Base-by-base conservation (phyloP, 2,113 vertebrate genomes). In the Scomber japonicus region DNA sequence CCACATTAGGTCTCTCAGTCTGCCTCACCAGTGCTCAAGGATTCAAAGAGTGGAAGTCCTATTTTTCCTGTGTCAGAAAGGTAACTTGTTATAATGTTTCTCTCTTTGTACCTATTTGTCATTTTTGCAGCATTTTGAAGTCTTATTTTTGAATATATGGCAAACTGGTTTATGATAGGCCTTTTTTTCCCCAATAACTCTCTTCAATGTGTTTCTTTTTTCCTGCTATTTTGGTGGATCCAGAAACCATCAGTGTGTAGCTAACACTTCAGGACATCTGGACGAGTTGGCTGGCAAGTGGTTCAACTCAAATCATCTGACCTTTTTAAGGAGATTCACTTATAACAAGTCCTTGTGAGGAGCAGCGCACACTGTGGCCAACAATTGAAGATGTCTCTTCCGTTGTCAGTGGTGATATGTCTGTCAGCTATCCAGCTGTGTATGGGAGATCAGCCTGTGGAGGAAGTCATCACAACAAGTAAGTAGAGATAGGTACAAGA, bases 321-420 rank as follows among this genome's bases (percentile, higher is more conserved):
- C 48, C 31, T 62, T 72, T 70, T 49, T 67, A 49, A 67, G 65
- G 44, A 55, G 46, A 44, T 69, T 45, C 4, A 2, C 27, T 27
- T 21, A 11, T 56, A 19, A 56, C 5, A 44, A 54, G 53, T 35
- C 9, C 21, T 11, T 27, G 21, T 16, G n/a, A 67, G 8, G 40
- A 59, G n/a, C 48, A 2, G 48, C 49, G 27, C 16, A 19, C 19
- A 13, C 27, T 30, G 31, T 49, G 44, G n/a, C 50, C 11, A 6
- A 24, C 24, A 31, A 61, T 31, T 14, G 19, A 75, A 61, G 67
- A 95, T 94, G 94, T 87, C 71, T 21, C 50, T 92, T 15, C 88
- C 48, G 15, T 4, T 92, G 24, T 71, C 90, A 4, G 31, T 91
- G 64, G 63, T 95, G 77, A 66, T 95, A 44, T 93, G 80, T 15